These are phyloP conservation scores for Toxotes jaculatrix DNA, from an alignment of 2,113 vertebrate species.

Conservation along the genomic window DNA sequence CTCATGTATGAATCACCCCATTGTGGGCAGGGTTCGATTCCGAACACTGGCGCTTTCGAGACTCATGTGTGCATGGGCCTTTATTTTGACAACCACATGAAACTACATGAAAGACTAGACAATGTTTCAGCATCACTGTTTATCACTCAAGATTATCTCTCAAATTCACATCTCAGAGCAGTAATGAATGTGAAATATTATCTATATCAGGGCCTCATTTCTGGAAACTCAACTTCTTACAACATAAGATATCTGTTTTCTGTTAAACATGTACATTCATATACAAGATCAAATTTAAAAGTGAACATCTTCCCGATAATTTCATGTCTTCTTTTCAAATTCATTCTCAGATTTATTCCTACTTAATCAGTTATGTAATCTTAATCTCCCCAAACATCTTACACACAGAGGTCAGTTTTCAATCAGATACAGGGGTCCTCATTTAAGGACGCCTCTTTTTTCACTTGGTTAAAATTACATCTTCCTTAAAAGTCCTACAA, in stretches of 20 bases:
- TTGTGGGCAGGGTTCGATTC: constrained; percentile 52
- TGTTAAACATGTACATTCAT: background rate
- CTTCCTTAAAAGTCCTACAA: background rate
- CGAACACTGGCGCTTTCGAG: constrained; percentile 26
- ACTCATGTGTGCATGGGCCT: constrained; percentile 5
- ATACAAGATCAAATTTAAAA: background rate
- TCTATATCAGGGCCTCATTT: background rate
- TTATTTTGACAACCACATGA: constrained; percentile 53
- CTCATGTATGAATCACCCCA: constrained; percentile 64
- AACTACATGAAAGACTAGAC: background rate
- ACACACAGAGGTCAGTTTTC: background rate
- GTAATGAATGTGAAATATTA: background rate
- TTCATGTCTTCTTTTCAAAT: background rate
- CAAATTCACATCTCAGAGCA: background rate
- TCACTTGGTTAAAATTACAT: background rate
- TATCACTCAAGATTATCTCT: background rate
- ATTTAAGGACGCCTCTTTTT: background rate
- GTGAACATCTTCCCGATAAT: background rate
- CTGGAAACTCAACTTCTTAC: background rate
- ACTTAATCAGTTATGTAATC: background rate
- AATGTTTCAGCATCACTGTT: background rate
- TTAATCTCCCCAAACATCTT: background rate
- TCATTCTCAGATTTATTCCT: background rate
- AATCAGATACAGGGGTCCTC: no score
- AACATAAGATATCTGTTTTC: background rate